Evolutionary conservation across 1,140 invertebrate genomes (phyloP).

Genomic region (Drosophila virilis): DNA sequence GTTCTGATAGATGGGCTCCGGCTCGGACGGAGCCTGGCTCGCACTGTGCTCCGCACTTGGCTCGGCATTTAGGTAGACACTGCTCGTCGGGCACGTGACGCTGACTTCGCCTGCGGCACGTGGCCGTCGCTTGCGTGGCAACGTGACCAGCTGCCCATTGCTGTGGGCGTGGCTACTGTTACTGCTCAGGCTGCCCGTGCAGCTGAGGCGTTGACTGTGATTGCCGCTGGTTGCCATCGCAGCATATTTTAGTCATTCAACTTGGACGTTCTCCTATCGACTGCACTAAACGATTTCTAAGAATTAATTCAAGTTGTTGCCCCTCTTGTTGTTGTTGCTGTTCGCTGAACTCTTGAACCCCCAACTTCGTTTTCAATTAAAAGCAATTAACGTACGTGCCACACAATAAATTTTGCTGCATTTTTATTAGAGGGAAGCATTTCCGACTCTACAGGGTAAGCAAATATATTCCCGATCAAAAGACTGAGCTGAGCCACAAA

Average conservation of each 20-base stretch:
- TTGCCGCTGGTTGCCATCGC: constrained; percentile 38
- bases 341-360: constrained; percentile 51
- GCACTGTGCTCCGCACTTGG: constrained; percentile 2
- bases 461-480: too few relatives aligned
- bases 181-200: constrained; percentile 54
- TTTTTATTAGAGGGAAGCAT: not conserved
- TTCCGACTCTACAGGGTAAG: too few relatives aligned
- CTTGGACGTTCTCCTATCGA: constrained; percentile 26
- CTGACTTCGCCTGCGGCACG: constrained; percentile 80
- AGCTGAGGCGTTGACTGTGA: constrained; percentile 52
- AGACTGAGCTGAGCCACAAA: too few relatives aligned
- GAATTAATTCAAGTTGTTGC: constrained; percentile 8
- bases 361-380: constrained; percentile 55
- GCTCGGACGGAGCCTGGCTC: constrained; percentile 37
- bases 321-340: constrained; percentile 5
- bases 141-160: constrained; percentile 51
- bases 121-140: constrained; percentile 78
- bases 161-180: constrained; percentile 18
- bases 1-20: constrained; percentile 78
- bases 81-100: constrained; percentile 70
- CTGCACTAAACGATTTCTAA: constrained; percentile 11
- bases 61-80: constrained; percentile 71
- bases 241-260: constrained; percentile 27
- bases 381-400: constrained; percentile 52
- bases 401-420: constrained; percentile 24